A percentile compares a stretch with the other conserved stretches of the same genome.
phyloP scores from a whole-genome alignment of 1,140 invertebrate species.

The Pseudomyrmex gracilis region DNA sequence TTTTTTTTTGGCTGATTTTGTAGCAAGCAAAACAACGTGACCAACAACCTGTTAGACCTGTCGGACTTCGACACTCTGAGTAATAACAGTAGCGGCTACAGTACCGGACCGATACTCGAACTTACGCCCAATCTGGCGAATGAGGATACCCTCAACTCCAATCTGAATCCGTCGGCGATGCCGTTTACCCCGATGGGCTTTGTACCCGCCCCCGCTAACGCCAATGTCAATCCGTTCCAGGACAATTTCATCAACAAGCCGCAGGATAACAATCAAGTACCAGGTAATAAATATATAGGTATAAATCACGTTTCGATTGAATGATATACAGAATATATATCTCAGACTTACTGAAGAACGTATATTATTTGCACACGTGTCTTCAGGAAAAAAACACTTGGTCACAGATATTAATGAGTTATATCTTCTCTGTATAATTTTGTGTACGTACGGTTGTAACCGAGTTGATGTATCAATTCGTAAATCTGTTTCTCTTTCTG shows the following conservation, averaged over 20 bases:
- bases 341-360: background rate
- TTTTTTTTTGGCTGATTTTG: slow-evolving; percentile 83
- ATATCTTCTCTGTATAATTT: background rate
- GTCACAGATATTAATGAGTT: background rate
- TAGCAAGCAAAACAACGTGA: slow-evolving; percentile 86
- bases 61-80: slow-evolving; percentile 87
- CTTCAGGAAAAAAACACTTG: no score
- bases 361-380: background rate
- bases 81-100: slow-evolving; percentile 86
- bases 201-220: slow-evolving; percentile 77
- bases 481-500: slow-evolving; percentile 42
- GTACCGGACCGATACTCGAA: slow-evolving; percentile 84
- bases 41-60: slow-evolving; percentile 86
- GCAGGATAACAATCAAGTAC: slow-evolving; percentile 84
- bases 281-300: no score
- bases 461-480: background rate
- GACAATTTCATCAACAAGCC: slow-evolving; percentile 83
- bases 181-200: slow-evolving; percentile 83
- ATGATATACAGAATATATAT: background rate
- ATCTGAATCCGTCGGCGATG: slow-evolving; percentile 83
- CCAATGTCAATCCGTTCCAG: slow-evolving; percentile 84
- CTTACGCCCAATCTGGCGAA: slow-evolving; percentile 82
- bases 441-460: no score
- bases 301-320: background rate
- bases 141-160: slow-evolving; percentile 84